phyloP scores from a whole-genome alignment of 1,140 invertebrate species.

The Lycorma delicatula region DNA sequence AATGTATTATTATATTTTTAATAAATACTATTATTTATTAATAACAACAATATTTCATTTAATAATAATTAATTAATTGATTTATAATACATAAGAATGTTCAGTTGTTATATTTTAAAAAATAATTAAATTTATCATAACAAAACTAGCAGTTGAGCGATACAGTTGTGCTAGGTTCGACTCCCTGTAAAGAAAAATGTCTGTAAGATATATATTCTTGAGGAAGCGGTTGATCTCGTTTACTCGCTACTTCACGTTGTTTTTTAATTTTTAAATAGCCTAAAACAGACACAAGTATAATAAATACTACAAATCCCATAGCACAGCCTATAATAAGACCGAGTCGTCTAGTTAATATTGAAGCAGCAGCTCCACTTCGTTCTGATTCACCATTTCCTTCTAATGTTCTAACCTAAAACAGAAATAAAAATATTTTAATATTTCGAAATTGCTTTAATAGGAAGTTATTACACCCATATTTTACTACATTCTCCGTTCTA shows the following conservation, averaged over 20 bases:
- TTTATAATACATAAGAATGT: too few species aligned
- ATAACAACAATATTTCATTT: too few species aligned
- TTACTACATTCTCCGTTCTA: too few species aligned
- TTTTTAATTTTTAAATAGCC: slow-evolving; percentile 80
- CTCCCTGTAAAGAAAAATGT: slow-evolving; percentile 37
- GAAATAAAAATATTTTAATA: background rate
- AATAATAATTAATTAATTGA: too few species aligned
- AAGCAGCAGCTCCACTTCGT: slow-evolving; percentile 46
- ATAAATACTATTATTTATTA: too few species aligned
- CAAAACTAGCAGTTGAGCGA: background rate
- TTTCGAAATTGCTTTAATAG: too few species aligned
- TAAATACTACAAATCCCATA: slow-evolving; percentile 75
- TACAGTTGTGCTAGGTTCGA: slow-evolving; percentile 26
- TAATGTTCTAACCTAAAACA: slow-evolving; percentile 48
- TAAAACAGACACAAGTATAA: slow-evolving; percentile 70
- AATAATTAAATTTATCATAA: too few species aligned
- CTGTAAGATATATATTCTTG: slow-evolving; percentile 65
- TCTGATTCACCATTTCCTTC: slow-evolving; percentile 54
- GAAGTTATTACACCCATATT: too few species aligned
- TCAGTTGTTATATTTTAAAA: too few species aligned
- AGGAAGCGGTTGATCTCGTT: slow-evolving; percentile 53
- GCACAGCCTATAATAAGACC: slow-evolving; percentile 77
- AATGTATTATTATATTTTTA: too few species aligned
- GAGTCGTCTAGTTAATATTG: slow-evolving; percentile 61
- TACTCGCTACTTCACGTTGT: slow-evolving; percentile 55